A percentile compares a stretch with the other conserved stretches of the same genome.
Evolutionary conservation across 2,797 vertebrate genomes (phyloP).

Genomic region (Lacerta bilineata): DNA sequence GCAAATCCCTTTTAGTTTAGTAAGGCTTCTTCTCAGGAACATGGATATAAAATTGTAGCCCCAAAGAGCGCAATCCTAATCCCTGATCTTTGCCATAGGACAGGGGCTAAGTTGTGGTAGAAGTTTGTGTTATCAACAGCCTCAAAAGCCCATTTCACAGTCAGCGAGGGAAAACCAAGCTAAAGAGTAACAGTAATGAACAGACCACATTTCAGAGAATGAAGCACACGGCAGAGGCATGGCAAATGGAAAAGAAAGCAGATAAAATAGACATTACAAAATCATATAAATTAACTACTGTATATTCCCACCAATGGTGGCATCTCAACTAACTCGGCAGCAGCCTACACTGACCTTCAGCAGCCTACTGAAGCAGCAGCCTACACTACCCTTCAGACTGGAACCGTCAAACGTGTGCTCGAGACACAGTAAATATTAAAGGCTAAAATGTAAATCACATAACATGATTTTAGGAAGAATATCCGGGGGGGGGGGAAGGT

Average conservation of each 20-base stretch:
- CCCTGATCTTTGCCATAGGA: neutral
- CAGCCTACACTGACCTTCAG: neutral
- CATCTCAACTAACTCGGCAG: neutral
- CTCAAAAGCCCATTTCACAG: neutral
- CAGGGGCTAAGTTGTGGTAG: neutral
- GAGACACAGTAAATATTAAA: neutral
- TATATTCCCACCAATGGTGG: neutral
- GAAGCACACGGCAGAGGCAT: neutral
- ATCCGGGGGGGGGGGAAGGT: fast-evolving
- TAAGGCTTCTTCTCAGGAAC: no score
- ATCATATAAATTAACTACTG: neutral
- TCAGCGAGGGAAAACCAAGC: neutral
- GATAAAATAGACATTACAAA: neutral
- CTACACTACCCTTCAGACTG: neutral
- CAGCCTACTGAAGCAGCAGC: no score
- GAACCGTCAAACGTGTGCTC: neutral
- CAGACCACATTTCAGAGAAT: neutral
- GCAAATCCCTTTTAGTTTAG: no score
- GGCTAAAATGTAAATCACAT: neutral
- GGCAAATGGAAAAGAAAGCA: neutral
- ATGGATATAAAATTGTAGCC: no score
- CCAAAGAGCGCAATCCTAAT: no score
- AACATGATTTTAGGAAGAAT: neutral
- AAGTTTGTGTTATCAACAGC: neutral
- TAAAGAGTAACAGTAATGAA: neutral